phyloP scores from a whole-genome alignment of 2,113 vertebrate genomes.

The Physeter macrocephalus region DNA sequence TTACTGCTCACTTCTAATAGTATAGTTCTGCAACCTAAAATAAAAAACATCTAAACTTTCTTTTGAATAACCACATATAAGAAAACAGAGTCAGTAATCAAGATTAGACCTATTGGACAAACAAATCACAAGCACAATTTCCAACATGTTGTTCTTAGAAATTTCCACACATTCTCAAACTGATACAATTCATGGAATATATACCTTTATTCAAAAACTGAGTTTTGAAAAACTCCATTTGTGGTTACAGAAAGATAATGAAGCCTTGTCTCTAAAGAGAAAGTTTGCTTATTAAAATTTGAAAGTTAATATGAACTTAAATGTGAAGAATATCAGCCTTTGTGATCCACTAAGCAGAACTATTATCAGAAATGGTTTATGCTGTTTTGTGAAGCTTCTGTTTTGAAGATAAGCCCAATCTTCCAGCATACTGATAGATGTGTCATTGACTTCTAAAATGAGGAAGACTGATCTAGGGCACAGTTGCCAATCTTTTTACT shows the following conservation, averaged over 20 bases:
- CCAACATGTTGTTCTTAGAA: neutral
- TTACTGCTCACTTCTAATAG: neutral
- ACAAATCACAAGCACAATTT: neutral
- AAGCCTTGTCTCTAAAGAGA: neutral
- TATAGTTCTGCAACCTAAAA: neutral
- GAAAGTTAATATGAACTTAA: neutral
- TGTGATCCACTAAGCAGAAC: neutral
- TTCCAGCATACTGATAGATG: neutral
- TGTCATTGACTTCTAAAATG: neutral
- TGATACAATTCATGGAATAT: slow-evolving; percentile 2
- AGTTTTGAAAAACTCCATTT: slow-evolving; percentile 1
- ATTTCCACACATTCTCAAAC: neutral
- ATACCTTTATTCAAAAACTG: neutral
- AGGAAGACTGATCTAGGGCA: neutral
- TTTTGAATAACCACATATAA: neutral
- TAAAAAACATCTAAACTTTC: neutral
- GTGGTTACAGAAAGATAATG: neutral
- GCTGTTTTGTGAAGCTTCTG: neutral
- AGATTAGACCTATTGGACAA: neutral
- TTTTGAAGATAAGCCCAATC: neutral
- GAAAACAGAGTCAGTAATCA: neutral
- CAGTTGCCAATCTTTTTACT: neutral
- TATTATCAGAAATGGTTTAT: neutral
- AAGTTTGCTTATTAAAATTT: slow-evolving; percentile 5
- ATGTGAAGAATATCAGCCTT: neutral